Evolutionary conservation across 2,113 vertebrate genomes (phyloP), one percentile per base, ranked within the genome.

Genomic region (Hippocampus guttulatus): DNA sequence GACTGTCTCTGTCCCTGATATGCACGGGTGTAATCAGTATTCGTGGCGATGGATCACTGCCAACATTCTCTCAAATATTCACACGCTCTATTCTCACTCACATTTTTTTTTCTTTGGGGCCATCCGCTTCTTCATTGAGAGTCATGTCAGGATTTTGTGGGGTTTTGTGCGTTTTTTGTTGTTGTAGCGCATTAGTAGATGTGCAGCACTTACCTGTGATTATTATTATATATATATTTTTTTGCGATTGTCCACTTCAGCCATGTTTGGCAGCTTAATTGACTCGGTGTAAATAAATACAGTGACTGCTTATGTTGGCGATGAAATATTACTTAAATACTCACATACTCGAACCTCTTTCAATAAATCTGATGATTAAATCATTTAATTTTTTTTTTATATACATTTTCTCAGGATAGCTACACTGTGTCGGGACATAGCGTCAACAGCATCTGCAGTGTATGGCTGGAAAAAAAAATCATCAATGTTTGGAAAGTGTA

Each of bases 381-480:
- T 23, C 9, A 15, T 27, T 27, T 16, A 23, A 58, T 58, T 25
- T 27, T 23, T 25, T 14, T 38, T 38, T 7, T 1, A 55, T 55
- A 9, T 11, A 27, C n/a, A 57, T 57, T 57, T 57, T 25, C 21
- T 10, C 9, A 57, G 9, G 54, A 23, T n/a, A 55, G n/a, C 21
- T 55, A 3, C 12, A 45, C 0, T 3, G 14, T 15, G 55, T 58
- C 27, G n/a, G 10, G 21, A 55, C 52, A 55, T 57, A 67, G 64
- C 82, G 67, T 76, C 80, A 82, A 77, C 64, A 79, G 77, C 55
- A 64, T 73, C 76, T 74, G 67, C 78, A 45, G 60, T 86, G 77
- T 84, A 87, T 82, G 84, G 74, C 84, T 41, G 75, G 68, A 76
- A 71, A 79, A 64, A 68, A 70, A 74, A 79, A 80, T 84, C 21